Evolutionary conservation across 2,113 vertebrate species (phyloP).

Genomic region (Sitta europaea): DNA sequence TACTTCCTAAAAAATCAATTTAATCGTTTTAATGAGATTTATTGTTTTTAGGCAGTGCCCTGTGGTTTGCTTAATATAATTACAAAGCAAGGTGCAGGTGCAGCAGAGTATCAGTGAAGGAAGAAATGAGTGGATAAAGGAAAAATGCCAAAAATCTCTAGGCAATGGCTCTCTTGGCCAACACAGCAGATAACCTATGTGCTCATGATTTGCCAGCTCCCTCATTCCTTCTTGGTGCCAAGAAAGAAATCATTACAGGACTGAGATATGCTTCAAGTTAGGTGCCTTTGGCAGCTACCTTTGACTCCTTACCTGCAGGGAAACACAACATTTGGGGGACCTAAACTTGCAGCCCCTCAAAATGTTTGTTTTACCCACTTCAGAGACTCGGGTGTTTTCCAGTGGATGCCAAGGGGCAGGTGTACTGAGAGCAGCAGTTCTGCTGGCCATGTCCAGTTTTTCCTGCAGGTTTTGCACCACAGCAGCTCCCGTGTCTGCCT

Average conservation of each 20-base stretch:
- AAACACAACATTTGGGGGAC: fast-evolving
- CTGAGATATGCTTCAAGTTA: fast-evolving
- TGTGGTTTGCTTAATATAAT: background rate
- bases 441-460: background rate
- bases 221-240: background rate
- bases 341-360: fast-evolving
- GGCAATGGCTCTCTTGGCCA: background rate
- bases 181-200: fast-evolving
- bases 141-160: background rate
- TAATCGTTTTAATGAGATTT: background rate
- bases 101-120: background rate
- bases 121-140: background rate
- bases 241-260: background rate
- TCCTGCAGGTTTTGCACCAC: background rate
- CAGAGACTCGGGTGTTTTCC: background rate
- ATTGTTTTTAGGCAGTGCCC: background rate
- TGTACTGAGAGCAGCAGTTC: fast-evolving
- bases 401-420: fast-evolving
- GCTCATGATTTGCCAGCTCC: background rate
- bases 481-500: fast-evolving
- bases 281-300: background rate
- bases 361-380: fast-evolving
- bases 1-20: background rate
- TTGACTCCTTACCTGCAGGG: background rate
- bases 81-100: background rate